These are phyloP conservation scores for Metalampra italica DNA, from an alignment of 2,888 invertebrate genomes.

Conservation along the genomic window DNA sequence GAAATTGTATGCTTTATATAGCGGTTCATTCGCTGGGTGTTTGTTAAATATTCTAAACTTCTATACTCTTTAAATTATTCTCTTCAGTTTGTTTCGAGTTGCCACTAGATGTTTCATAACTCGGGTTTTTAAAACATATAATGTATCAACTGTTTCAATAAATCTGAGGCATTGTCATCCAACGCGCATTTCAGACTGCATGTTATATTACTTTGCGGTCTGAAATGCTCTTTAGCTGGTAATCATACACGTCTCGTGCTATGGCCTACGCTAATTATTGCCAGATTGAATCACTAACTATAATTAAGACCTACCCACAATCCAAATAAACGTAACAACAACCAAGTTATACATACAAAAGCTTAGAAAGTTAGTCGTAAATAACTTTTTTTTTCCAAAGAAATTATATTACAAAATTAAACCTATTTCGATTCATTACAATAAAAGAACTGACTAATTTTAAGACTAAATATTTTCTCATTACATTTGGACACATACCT, in stretches of 20 bases:
- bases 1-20: no score
- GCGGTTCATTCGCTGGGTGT: no score
- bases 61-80: no score
- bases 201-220: not conserved
- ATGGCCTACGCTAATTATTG: constrained; percentile 12
- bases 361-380: constrained; percentile 49
- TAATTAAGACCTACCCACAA: constrained; percentile 57
- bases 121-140: no score
- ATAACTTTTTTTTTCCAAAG: constrained; percentile 37
- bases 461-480: constrained; percentile 56
- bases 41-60: no score
- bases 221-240: not conserved
- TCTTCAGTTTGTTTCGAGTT: no score
- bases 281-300: constrained; percentile 25
- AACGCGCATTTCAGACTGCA: no score
- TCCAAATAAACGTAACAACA: constrained; percentile 59
- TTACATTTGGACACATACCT: constrained; percentile 49
- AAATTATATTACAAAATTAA: constrained; percentile 55
- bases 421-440: constrained; percentile 53
- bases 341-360: constrained; percentile 63
- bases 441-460: constrained; percentile 60
- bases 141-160: no score
- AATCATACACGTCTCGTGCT: not conserved
- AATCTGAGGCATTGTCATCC: no score
- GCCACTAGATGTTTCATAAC: no score